These are phyloP conservation scores for Tokudaia tokunoshimensis DNA, from an alignment of 2,797 vertebrate genomes.

Conservation along the genomic window DNA sequence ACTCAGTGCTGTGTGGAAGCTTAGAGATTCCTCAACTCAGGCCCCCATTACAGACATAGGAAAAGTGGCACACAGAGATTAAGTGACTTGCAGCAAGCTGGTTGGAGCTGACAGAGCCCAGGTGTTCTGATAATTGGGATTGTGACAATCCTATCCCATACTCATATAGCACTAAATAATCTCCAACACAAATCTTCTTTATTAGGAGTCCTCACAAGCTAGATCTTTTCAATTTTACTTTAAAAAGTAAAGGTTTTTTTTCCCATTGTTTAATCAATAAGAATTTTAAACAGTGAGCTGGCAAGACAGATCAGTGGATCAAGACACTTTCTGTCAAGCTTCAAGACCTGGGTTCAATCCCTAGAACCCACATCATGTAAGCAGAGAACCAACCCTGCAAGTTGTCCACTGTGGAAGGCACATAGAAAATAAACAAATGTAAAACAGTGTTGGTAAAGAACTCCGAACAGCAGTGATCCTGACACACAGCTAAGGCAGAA, in stretches of 20 bases:
- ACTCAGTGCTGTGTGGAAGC: not conserved
- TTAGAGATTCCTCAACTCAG: not conserved
- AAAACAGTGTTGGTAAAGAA: not conserved
- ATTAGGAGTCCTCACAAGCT: constrained; percentile 21
- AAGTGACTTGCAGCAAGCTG: not conserved
- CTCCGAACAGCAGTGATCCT: not conserved
- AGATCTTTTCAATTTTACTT: not conserved
- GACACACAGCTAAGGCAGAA: not conserved
- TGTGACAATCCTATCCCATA: not conserved
- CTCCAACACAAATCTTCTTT: not conserved
- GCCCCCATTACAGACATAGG: not conserved
- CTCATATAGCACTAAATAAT: not conserved
- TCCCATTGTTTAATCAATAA: not conserved
- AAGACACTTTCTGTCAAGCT: not conserved
- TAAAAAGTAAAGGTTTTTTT: constrained; percentile 37
- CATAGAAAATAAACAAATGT: not conserved
- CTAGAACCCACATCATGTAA: not conserved
- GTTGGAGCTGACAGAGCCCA: not conserved
- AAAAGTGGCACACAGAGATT: not conserved
- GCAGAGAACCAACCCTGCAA: not conserved
- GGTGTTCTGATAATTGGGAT: not conserved
- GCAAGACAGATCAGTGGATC: not conserved
- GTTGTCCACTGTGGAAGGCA: not conserved
- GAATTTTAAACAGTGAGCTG: not conserved
- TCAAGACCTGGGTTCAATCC: not conserved